phyloP scores from a whole-genome alignment of 2,888 invertebrate species.

The Tachystola acroxantha region DNA sequence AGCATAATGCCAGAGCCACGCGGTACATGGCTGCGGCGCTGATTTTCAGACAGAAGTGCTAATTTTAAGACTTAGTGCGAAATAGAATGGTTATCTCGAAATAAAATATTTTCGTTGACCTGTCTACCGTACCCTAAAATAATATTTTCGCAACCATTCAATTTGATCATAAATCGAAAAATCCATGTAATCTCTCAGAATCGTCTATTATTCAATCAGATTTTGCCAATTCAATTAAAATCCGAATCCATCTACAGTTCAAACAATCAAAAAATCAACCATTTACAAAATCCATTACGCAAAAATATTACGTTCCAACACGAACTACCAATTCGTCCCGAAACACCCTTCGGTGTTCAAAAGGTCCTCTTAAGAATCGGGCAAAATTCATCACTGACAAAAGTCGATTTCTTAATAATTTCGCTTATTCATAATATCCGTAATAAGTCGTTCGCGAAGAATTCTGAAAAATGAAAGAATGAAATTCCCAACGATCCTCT shows the following conservation, averaged over 20 bases:
- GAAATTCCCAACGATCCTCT: conserved; percentile 31
- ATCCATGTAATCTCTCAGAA: background rate
- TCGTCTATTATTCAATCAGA: conserved; percentile 1
- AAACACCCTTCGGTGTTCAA: background rate
- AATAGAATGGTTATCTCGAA: no score
- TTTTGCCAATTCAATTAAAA: conserved; percentile 5
- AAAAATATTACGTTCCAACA: background rate
- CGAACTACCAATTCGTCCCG: background rate
- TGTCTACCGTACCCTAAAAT: no score
- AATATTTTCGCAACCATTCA: background rate
- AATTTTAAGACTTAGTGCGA: no score
- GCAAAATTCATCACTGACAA: conserved; percentile 6
- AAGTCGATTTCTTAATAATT: conserved; percentile 9
- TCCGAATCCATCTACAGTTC: conserved; percentile 13
- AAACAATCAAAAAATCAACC: conserved; percentile 3
- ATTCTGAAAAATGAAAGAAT: conserved; percentile 27
- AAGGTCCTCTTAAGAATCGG: background rate
- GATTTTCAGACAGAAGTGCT: no score
- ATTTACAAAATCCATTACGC: background rate
- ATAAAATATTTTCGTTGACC: no score
- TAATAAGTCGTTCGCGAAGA: conserved; percentile 20
- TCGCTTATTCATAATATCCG: conserved; percentile 12
- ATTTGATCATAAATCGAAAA: background rate
- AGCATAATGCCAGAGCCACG: no score
- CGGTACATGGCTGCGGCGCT: no score